Base-by-base conservation (phyloP, 2,888 invertebrate species). In the Drosophila quinaria region DNA sequence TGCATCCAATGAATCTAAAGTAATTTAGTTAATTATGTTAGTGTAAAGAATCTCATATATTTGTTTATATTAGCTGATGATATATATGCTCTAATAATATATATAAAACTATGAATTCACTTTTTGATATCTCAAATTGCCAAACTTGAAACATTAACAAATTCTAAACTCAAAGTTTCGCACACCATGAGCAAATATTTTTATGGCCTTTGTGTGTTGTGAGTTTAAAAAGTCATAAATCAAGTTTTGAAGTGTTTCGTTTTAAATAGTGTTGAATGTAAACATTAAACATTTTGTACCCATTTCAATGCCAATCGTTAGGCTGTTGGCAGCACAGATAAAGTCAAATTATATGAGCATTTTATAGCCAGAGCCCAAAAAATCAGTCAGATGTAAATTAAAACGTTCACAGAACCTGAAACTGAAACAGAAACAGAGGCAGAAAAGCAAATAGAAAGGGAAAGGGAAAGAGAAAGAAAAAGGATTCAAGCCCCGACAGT, bases 301-400 rank as follows among this genome's bases (percentile, higher is more conserved):
- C 80, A 80, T 80, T 78, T 78, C 78, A 75, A 81, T 75, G 75
- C 81, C 85, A 81, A 81, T 70, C 75, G 74, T 63, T 80, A 73
- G 83, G 59, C 69, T 86, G 73, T 56, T 39, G 66, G 64, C 69
- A 71, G 60, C 69, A 65, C 75, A 81, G 87, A 87, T 84, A 84
- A 87, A 70, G 87, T 87, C 87, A 84, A 81, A 84, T 87, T 75
- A 87, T 81, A 70, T 78, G 67, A 72, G 58, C 50, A 51, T 75
- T 72, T 73, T 78, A 60, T 73, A 31, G 61, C 49, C 41, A 37
- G 35, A 33, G 54, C 42, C 56, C 62, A 22, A 67, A 78, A 69
- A 73, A 59, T 62, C 78, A 78, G 68, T 75, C 73, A 78, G 56
- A 42, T 63, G 74, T 63, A 69, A 78, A 75, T 78, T 56, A 44